Evolutionary conservation across 2,888 invertebrate species (phyloP).

Genomic region (Agonopterix heracliana): DNA sequence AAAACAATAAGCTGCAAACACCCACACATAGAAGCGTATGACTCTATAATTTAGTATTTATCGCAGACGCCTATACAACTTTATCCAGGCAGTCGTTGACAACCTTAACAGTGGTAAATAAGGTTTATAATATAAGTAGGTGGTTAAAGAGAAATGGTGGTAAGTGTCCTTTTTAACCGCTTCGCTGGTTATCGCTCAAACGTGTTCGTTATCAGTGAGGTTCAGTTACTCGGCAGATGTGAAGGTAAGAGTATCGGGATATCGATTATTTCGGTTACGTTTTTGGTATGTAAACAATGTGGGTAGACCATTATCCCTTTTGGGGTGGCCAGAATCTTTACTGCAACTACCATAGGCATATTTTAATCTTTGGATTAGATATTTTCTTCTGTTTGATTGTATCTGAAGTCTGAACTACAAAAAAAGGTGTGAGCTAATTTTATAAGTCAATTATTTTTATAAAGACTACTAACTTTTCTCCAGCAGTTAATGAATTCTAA

Average conservation of each 20-base stretch:
- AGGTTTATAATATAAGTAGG: neutral
- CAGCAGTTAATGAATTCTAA: too few species aligned
- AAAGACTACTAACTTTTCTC: too few species aligned
- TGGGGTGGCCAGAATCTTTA: too few species aligned
- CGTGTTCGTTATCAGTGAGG: constrained; percentile 33
- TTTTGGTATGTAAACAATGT: neutral
- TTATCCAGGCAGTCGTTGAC: constrained; percentile 6
- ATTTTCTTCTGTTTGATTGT: too few species aligned
- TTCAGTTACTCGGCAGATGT: constrained; percentile 27
- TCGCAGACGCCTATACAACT: constrained; percentile 13
- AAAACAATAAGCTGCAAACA: constrained; percentile 1
- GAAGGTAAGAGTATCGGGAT: constrained; percentile 11
- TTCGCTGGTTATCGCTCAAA: constrained; percentile 17
- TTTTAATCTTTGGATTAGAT: too few species aligned
- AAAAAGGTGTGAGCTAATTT: too few species aligned
- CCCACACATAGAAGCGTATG: constrained; percentile 8
- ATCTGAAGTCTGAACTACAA: too few species aligned
- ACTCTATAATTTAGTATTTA: constrained; percentile 16
- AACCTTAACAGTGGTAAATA: neutral
- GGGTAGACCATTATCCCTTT: too few species aligned
- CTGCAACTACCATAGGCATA: too few species aligned
- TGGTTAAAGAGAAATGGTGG: neutral
- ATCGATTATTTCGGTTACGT: constrained; percentile 19
- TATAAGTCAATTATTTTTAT: too few species aligned
- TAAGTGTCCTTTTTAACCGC: constrained; percentile 5